Evolutionary conservation across 2,797 vertebrate genomes (phyloP).

Genomic region (Chromobotia macracanthus): DNA sequence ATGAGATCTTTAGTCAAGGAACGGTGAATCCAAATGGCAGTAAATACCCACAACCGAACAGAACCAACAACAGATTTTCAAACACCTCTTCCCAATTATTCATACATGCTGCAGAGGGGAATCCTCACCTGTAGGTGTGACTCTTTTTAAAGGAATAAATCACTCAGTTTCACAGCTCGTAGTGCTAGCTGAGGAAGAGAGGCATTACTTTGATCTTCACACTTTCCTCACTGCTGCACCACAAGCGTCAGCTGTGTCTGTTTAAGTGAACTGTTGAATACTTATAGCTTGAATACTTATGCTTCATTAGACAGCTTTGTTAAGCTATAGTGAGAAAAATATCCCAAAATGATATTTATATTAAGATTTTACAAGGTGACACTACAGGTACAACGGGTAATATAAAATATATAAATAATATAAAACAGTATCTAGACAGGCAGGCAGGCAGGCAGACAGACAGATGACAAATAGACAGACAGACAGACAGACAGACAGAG

Average conservation of each 20-base stretch:
- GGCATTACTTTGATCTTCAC: conserved; percentile 41
- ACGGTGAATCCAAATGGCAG: not conserved
- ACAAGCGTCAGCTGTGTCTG: not conserved
- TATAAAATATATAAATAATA: too few relatives aligned
- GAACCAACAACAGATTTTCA: not conserved
- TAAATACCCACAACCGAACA: not conserved
- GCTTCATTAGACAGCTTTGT: not conserved
- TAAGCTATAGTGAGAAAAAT: not conserved
- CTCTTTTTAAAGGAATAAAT: conserved; percentile 24
- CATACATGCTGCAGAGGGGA: conserved; percentile 26
- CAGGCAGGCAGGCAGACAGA: too few relatives aligned
- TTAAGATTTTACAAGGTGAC: too few relatives aligned
- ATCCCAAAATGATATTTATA: too few relatives aligned
- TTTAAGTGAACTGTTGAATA: conserved; percentile 3
- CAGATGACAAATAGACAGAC: too few relatives aligned
- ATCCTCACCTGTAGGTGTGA: conserved; percentile 36
- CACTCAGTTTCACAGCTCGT: conserved; percentile 24
- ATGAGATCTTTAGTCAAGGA: not conserved
- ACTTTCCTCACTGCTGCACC: conserved; percentile 17
- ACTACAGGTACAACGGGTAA: too few relatives aligned
- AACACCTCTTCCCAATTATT: conserved; percentile 22
- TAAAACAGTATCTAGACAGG: too few relatives aligned
- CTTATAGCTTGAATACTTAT: conserved; percentile 8
- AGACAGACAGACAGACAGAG: too few relatives aligned
- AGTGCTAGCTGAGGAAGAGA: conserved; percentile 8